Conservation (phyloP, 2,797 vertebrate species). For the Enteromius argenteus region DNA sequence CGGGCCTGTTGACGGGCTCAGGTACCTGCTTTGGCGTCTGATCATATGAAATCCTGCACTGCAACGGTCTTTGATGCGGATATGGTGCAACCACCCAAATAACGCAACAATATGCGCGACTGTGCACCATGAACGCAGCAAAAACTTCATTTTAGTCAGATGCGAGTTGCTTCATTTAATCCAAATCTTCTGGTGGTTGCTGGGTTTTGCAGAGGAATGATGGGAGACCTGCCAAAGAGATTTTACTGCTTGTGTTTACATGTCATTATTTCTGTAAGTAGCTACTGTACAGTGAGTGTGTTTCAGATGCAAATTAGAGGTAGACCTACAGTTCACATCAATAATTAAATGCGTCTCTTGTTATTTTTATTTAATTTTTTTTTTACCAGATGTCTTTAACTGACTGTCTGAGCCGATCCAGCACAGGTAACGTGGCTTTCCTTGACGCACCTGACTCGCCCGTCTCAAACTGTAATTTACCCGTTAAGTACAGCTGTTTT, state of each 20-base stretch:
- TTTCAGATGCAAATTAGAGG: background rate
- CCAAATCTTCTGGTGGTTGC: background rate
- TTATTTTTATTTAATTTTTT: background rate
- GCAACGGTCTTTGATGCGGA: background rate
- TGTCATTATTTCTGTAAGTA: constrained; percentile 47
- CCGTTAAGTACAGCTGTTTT: constrained; percentile 76
- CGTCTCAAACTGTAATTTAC: constrained; percentile 63
- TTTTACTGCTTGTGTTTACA: constrained; percentile 10
- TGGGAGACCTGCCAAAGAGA: constrained; percentile 27
- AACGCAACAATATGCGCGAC: background rate
- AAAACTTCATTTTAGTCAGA: background rate
- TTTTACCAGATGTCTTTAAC: constrained; percentile 34
- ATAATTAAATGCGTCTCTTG: background rate
- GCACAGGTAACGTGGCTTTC: constrained; percentile 68
- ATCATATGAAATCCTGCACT: background rate
- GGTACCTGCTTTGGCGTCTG: constrained; percentile 1
- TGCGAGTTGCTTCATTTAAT: background rate
- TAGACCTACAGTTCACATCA: background rate
- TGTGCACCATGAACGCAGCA: constrained; percentile 7
- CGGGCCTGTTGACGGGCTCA: constrained; percentile 54
- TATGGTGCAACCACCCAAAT: constrained; percentile 9
- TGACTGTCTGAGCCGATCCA: constrained; percentile 10
- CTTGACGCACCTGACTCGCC: constrained; percentile 77
- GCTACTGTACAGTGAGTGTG: background rate
- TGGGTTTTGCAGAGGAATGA: background rate